These are phyloP conservation scores for Leptogaster cylindrica DNA, from an alignment of 2,888 invertebrate species.

Conservation along the genomic window DNA sequence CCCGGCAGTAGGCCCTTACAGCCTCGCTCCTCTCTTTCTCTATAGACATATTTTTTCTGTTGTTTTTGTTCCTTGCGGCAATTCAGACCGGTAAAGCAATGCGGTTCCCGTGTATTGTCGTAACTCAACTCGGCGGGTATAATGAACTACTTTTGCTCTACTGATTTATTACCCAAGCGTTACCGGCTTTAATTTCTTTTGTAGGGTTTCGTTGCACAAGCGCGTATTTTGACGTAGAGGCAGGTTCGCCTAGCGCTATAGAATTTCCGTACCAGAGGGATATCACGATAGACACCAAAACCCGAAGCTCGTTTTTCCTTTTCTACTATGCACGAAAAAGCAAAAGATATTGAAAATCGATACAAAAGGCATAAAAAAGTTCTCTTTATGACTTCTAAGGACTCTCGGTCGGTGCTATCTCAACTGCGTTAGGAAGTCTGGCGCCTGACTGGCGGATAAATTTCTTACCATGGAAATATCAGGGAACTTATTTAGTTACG, in stretches of 20 bases:
- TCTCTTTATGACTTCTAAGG: conserved; percentile 32
- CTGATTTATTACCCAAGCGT: conserved; percentile 40
- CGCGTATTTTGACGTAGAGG: conserved; percentile 24
- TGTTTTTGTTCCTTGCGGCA: neutral
- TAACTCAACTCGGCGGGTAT: conserved; percentile 36
- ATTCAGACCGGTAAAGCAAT: conserved; percentile 30
- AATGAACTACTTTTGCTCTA: conserved; percentile 37
- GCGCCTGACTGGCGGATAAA: conserved; percentile 28
- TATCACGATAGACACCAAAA: neutral
- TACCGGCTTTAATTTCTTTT: conserved; percentile 32
- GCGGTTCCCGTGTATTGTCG: conserved; percentile 34
- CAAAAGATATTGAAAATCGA: conserved; percentile 35
- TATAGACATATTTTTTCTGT: neutral
- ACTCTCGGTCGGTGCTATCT: conserved; percentile 9
- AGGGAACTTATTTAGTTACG: conserved; percentile 14
- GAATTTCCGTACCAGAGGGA: conserved; percentile 17
- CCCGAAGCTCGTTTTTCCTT: too few relatives aligned
- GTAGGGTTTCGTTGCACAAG: conserved; percentile 23
- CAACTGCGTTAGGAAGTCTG: conserved; percentile 6
- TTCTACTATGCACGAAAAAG: neutral
- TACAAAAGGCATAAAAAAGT: conserved; percentile 17
- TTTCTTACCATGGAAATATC: conserved; percentile 8
- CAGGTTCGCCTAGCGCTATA: neutral
- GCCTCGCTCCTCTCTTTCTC: neutral
- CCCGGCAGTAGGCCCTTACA: neutral